A percentile compares a stretch with the other conserved stretches of the same genome.
Conservation (phyloP, 2,888 invertebrate species). For the Lamellibrachia columna region DNA sequence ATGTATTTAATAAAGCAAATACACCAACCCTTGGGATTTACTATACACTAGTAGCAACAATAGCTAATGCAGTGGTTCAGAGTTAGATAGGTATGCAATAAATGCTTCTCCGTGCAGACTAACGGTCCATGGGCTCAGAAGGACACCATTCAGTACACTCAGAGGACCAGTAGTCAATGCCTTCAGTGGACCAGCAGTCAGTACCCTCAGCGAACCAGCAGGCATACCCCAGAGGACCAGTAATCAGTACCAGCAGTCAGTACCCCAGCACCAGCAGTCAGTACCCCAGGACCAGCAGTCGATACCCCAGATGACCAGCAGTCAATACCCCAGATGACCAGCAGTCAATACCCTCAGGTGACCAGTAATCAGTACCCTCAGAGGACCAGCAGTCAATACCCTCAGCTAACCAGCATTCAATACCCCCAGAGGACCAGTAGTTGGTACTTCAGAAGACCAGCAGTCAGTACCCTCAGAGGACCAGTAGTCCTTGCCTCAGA, state of each 20-base stretch:
- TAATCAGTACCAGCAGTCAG: not conserved
- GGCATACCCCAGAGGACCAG: not conserved
- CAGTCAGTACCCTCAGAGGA: not conserved
- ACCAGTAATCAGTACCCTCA: not conserved
- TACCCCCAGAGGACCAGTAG: not conserved
- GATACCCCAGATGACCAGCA: not conserved
- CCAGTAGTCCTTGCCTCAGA: not conserved
- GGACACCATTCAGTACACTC: not conserved
- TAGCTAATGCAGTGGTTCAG: not conserved
- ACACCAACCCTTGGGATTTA: not conserved
- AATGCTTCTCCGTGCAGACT: not conserved
- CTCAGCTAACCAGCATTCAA: not conserved
- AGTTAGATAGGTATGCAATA: too few species aligned
- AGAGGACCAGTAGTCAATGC: not conserved
- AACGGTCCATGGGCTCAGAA: not conserved
- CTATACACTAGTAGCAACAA: not conserved
- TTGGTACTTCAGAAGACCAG: too few species aligned
- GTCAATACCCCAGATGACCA: not conserved
- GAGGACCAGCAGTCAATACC: not conserved
- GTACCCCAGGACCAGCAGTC: not conserved
- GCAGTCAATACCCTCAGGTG: not conserved
- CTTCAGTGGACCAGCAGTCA: not conserved
- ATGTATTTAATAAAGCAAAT: not conserved
- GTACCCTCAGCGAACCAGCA: not conserved
- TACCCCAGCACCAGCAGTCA: not conserved